phyloP scores from a whole-genome alignment of 2,113 vertebrate species.

The Paedocypris sp. region DNA sequence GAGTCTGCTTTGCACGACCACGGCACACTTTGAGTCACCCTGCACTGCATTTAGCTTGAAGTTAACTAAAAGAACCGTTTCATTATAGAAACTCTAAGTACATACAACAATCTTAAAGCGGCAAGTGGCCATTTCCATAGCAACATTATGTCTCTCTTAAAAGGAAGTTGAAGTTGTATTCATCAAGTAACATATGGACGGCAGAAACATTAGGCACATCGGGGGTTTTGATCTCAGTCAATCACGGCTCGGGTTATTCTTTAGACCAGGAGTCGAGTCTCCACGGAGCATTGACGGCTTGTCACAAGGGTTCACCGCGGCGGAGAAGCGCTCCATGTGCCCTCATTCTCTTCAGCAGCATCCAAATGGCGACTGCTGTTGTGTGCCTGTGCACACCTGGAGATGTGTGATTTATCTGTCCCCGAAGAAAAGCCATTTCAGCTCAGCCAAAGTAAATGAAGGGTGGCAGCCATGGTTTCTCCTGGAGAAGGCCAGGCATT shows the following conservation, averaged over 20 bases:
- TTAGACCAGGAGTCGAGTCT: background rate
- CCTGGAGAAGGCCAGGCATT: constrained; percentile 34
- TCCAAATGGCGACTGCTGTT: constrained; percentile 14
- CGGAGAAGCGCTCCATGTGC: background rate
- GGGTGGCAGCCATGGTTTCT: constrained; percentile 38
- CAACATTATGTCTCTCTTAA: background rate
- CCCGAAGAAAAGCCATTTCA: constrained; percentile 40
- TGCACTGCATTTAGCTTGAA: background rate
- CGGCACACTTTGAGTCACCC: background rate
- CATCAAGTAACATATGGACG: background rate
- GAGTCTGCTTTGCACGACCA: background rate
- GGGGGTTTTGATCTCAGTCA: background rate
- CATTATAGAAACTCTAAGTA: background rate
- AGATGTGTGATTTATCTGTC: constrained; percentile 40
- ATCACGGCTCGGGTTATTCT: background rate
- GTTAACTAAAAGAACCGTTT: no score
- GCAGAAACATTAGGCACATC: background rate
- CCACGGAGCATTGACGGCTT: background rate
- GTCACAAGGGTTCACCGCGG: constrained; percentile 2
- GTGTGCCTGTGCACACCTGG: constrained; percentile 25
- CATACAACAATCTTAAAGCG: background rate
- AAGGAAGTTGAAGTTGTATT: background rate
- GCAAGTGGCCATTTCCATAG: background rate
- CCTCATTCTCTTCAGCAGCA: background rate
- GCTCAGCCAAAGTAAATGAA: constrained; percentile 42